Conservation (phyloP, 2,113 vertebrate species). For the Octodon degus region DNA sequence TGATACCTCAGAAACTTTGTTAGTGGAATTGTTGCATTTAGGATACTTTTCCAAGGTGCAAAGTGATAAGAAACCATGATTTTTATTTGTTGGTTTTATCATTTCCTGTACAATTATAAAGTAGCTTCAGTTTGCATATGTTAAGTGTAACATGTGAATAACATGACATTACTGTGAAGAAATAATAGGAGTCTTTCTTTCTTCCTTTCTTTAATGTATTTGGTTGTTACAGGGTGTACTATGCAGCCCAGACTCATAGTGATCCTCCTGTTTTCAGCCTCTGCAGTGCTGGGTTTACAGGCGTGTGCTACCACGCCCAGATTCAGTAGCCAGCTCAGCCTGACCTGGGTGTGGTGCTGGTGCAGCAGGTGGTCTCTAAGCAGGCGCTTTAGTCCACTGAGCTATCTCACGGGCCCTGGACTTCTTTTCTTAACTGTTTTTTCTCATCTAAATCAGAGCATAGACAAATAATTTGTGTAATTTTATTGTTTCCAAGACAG, state of each 20-base stretch:
- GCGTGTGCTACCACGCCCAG: too few species aligned
- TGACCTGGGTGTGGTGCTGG: too few species aligned
- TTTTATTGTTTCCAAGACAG: constrained; percentile 16
- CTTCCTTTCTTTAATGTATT: too few species aligned
- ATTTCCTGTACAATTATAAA: neutral
- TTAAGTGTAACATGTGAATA: constrained; percentile 12
- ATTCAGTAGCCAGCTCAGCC: too few species aligned
- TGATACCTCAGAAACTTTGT: neutral
- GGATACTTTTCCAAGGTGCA: neutral
- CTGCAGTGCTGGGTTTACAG: too few species aligned
- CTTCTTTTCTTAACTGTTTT: constrained; percentile 15
- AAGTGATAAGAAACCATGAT: neutral
- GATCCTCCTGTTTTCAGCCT: too few species aligned
- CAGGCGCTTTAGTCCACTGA: too few species aligned
- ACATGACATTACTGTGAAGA: neutral
- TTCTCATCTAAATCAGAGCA: neutral
- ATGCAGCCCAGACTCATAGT: too few species aligned
- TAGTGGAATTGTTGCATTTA: constrained; percentile 38
- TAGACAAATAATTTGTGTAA: neutral
- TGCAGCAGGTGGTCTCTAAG: too few species aligned
- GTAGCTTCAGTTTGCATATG: neutral
- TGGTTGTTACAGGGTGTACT: too few species aligned
- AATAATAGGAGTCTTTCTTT: neutral
- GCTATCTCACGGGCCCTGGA: too few species aligned
- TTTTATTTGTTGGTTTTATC: constrained; percentile 17